Percentiles rank a stretch among this genome's conserved stretches.
Conservation (phyloP, 2,113 vertebrate species). For the Dermatemys mawii region DNA sequence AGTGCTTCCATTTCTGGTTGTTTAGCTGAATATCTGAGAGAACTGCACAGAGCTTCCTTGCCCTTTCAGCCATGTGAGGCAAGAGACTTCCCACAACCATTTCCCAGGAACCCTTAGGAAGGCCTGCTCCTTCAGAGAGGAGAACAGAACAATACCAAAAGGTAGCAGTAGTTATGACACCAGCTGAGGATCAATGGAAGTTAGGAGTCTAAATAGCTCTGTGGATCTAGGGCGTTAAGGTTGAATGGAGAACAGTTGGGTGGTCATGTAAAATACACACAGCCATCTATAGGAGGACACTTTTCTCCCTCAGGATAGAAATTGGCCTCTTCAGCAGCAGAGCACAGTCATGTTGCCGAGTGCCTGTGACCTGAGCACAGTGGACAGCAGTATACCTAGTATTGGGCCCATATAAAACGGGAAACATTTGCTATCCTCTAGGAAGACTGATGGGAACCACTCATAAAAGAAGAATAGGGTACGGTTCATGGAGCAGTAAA, state of each 20-base stretch:
- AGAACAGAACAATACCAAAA: no score
- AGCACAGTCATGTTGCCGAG: neutral
- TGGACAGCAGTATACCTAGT: neutral
- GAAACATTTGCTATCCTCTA: slow-evolving; percentile 11
- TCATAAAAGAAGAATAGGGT: neutral
- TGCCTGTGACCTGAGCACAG: neutral
- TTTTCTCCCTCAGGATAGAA: neutral
- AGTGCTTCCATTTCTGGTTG: no score
- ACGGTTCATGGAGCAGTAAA: slow-evolving; percentile 15
- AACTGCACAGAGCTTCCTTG: no score
- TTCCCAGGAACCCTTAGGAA: no score
- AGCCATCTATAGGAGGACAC: neutral
- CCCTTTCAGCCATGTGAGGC: no score
- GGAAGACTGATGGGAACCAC: neutral
- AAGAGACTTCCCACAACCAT: no score
- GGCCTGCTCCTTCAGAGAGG: no score
- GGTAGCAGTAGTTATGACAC: no score
- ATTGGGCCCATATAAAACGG: slow-evolving; percentile 15
- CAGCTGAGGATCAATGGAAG: no score
- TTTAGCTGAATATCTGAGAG: no score
- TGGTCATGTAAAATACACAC: neutral
- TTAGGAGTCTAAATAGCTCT: no score
- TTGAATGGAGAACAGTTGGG: neutral
- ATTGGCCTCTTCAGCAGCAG: neutral
- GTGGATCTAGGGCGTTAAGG: neutral